Evolutionary conservation across 2,797 vertebrate genomes (phyloP), one percentile per base, ranked within the genome.

Genomic region (Rhynchonycteris naso): DNA sequence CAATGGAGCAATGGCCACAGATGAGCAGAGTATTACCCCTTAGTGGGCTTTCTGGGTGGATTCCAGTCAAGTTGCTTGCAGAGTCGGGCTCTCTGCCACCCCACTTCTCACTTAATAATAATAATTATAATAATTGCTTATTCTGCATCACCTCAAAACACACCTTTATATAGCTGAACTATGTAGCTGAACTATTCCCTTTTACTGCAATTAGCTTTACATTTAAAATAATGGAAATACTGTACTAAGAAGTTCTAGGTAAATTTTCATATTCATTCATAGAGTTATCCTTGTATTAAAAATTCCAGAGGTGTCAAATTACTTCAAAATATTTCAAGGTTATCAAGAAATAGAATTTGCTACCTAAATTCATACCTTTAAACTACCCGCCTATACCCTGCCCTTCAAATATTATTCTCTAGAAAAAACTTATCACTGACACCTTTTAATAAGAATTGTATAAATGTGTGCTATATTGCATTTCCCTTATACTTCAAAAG

Each of bases 401-500:
- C 2, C 50, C 19, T 2, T 1, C 2, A 84, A 78, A 63, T 76
- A 72, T 9, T 35, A 63, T 4, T 84, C 19, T 28, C 12, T 43
- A 54, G 61, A 72, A 72, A 88, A n/a, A 93, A 76, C 6, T 66
- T 82, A 79, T 38, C 54, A 68, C 18, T 56, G n/a, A 66, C 0
- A 24, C 3, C 13, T 83, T 86, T 59, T 30, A 65, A 2, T 61
- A 69, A 74, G 22, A 72, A 35, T 28, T 86, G 1, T 63, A 90
- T 96, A 84, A 95, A 75, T 72, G 24, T 52, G 22, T 87, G 8
- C 58, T 82, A 35, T 1, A 50, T 4, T 79, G 24, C 1, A 47
- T 15, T 93, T 74, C 5, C 15, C 9, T 82, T 66, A 38, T 59
- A 82, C 47, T 90, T 96, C 18, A 22, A 79, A 88, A 94, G 94